A percentile compares a stretch with the other conserved stretches of the same genome.
phyloP scores from a whole-genome alignment of 2,113 vertebrate genomes.

The Seriola dumerili region DNA sequence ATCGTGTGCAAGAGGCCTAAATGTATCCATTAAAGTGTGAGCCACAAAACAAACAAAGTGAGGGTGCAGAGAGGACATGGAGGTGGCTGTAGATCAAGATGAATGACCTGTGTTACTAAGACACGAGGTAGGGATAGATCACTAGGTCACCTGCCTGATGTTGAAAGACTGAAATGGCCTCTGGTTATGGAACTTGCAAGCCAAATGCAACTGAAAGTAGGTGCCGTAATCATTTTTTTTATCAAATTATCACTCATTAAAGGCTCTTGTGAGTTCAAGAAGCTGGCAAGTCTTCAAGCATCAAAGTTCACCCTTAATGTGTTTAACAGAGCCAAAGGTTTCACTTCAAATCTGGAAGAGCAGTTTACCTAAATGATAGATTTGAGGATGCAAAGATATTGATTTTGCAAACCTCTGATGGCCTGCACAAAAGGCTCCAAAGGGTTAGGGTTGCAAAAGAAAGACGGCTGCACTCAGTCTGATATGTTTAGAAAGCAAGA shows the following conservation, averaged over 20 bases:
- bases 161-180: slow-evolving; percentile 33
- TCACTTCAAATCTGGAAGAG: neutral
- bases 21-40: neutral
- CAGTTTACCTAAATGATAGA: neutral
- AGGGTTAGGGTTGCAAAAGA: slow-evolving; percentile 39
- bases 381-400: slow-evolving; percentile 37
- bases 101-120: neutral
- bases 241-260: slow-evolving; percentile 1
- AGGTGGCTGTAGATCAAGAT: neutral
- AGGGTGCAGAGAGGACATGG: neutral
- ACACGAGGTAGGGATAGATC: neutral
- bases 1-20: neutral
- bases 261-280: neutral
- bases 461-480: neutral
- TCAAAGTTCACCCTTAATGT: neutral
- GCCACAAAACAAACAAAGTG: slow-evolving; percentile 20
- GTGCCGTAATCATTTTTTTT: slow-evolving; percentile 2
- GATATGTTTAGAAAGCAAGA: neutral
- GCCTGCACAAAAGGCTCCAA: slow-evolving; percentile 26
- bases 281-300: slow-evolving; percentile 18
- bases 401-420: slow-evolving; percentile 28
- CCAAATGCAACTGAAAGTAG: slow-evolving; percentile 21
- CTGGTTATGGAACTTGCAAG: neutral
- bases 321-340: neutral
- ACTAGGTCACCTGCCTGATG: slow-evolving; percentile 16